Conservation (phyloP, 2,113 vertebrate species). For the Catharus minimus region DNA sequence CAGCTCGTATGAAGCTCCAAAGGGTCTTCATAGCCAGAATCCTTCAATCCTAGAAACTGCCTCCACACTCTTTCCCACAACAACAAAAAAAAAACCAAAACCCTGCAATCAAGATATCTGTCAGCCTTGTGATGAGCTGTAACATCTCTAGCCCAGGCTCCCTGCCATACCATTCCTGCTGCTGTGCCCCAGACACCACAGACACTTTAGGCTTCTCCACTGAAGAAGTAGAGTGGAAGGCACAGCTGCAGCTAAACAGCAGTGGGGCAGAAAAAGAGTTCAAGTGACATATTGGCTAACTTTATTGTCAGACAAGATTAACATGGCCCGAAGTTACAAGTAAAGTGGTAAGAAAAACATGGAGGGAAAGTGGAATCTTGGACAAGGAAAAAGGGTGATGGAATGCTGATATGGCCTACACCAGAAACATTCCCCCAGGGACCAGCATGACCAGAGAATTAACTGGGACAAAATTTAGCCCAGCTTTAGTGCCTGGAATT, state of each 20-base stretch:
- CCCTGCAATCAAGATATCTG: background rate
- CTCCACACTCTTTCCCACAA: background rate
- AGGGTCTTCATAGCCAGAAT: constrained; percentile 54
- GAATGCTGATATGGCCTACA: background rate
- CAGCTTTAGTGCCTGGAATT: background rate
- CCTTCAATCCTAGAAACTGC: constrained; percentile 30
- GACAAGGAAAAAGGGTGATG: background rate
- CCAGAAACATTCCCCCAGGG: background rate
- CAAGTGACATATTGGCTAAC: background rate
- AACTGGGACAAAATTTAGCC: background rate
- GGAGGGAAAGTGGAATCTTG: background rate
- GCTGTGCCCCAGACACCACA: background rate
- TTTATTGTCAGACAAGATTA: background rate
- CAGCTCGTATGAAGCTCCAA: background rate
- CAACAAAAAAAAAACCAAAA: background rate
- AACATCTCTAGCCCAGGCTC: constrained; percentile 27
- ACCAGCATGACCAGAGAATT: background rate
- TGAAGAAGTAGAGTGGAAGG: background rate
- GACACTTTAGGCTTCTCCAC: background rate
- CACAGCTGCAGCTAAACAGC: constrained; percentile 6
- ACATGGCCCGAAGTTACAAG: background rate
- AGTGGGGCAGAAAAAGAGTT: background rate
- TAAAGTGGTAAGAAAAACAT: background rate
- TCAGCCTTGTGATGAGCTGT: background rate
- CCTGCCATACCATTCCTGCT: constrained; percentile 1